Evolutionary conservation across 2,113 vertebrate genomes (phyloP), one percentile per base, ranked within the genome.

Genomic region (Spea multiplicata): DNA sequence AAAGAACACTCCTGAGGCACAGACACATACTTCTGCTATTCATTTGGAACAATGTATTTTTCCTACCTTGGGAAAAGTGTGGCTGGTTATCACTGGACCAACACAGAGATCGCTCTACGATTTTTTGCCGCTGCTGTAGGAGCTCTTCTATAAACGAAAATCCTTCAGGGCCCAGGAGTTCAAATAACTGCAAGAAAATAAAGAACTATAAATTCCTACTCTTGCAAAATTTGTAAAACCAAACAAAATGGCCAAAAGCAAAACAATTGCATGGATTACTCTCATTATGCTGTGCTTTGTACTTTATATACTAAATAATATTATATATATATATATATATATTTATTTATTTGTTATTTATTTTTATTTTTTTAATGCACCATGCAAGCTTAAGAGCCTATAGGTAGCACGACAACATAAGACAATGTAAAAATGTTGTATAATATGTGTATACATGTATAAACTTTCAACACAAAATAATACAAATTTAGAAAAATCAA

Each of bases 111-210:
- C 85, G 91, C 83, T 95, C 92, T 73, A 98, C 90, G 83, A 99
- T 95, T 68, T 86, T 82, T 47, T 87, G 83, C 88, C 97, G 93
- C 44, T 90, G 91, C 86, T 96, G 96, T 9, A 99, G 93, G 2
- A 99, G 94, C 62, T 91, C 94, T 81, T 94, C 96, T 89, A 98
- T 99, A 84, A 98, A 93, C 87, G 97, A 95, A 83, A 98, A 89
- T 72, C 96, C 97, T 84, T 96, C 95, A 77, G 96, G 94, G 73
- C 97, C 97, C 55, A 99, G 90, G 16, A 99, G 88, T 83, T 99
- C 96, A 86, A 98, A 99, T 67, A 99, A 87, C 97, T 99, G 85
- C 79, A 81, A 86, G 3, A 73, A 82, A 78, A 80, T 1, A 76
- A 79, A 44, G n/a, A 0, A 0, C 6, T 72, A 48, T 6, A 48